A percentile compares a stretch with the other conserved stretches of the same genome.
phyloP scores from a whole-genome alignment of 2,888 invertebrate genomes.

The Drosophila planitibia region DNA sequence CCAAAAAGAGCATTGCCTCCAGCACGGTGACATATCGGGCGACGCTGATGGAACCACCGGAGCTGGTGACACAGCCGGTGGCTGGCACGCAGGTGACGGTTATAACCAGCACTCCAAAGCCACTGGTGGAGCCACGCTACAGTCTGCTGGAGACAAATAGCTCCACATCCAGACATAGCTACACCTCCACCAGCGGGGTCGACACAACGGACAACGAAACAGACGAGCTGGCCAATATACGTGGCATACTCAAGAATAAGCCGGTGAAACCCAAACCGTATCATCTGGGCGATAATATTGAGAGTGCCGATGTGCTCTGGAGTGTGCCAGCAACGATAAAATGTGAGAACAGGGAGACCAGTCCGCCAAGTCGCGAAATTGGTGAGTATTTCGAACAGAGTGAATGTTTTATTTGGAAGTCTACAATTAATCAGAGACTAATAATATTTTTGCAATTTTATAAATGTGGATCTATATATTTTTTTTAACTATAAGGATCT shows the following conservation, averaged over 20 bases:
- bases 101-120: constrained; percentile 74
- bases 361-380: constrained; percentile 46
- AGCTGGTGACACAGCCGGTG: constrained; percentile 54
- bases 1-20: constrained; percentile 64
- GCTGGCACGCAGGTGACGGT: constrained; percentile 76
- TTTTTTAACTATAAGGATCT: background rate
- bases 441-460: background rate
- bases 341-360: constrained; percentile 70
- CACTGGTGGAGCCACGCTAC: constrained; percentile 55
- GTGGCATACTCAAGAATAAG: constrained; percentile 91
- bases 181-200: constrained; percentile 81
- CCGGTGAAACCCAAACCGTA: constrained; percentile 91
- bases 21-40: constrained; percentile 78
- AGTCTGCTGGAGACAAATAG: constrained; percentile 61
- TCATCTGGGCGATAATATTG: constrained; percentile 89
- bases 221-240: constrained; percentile 86
- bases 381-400: constrained; percentile 47
- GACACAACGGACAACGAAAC: constrained; percentile 82
- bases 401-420: background rate
- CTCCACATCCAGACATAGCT: constrained; percentile 73
- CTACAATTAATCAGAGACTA: background rate
- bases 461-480: background rate
- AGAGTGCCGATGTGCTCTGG: constrained; percentile 86
- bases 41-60: constrained; percentile 69
- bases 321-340: constrained; percentile 85